These are phyloP conservation scores for Priocnemis perturbator DNA, from an alignment of 2,888 invertebrate genomes.

Conservation along the genomic window DNA sequence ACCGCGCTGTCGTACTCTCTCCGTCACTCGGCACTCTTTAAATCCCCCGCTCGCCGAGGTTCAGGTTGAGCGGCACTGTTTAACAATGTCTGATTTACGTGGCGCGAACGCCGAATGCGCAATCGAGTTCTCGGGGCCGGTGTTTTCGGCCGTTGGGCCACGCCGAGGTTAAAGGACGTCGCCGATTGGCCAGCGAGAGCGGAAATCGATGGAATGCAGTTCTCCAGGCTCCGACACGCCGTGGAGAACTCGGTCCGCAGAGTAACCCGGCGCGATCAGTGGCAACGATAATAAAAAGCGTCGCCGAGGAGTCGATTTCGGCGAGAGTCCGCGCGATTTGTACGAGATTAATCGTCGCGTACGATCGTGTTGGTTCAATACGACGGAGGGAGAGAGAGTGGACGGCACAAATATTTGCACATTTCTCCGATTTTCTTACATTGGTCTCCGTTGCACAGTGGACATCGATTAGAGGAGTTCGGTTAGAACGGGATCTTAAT, in stretches of 20 bases:
- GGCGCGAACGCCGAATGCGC: constrained; percentile 18
- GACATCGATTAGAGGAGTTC: no score
- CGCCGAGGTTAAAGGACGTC: constrained; percentile 40
- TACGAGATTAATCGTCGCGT: constrained; percentile 6
- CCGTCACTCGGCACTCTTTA: background rate
- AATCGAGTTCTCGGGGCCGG: constrained; percentile 1
- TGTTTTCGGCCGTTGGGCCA: constrained; percentile 31
- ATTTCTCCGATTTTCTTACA: no score
- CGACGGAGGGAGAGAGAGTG: background rate
- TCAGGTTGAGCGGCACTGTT: constrained; percentile 29
- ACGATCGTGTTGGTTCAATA: background rate
- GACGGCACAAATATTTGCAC: no score
- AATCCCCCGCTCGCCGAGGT: background rate
- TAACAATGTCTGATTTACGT: constrained; percentile 44
- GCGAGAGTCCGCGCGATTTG: background rate
- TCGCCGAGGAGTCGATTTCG: constrained; percentile 28
- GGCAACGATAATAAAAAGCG: constrained; percentile 57
- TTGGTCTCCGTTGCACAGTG: no score
- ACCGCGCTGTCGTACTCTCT: no score
- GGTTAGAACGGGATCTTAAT: no score
- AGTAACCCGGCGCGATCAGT: constrained; percentile 59
- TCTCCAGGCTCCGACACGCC: constrained; percentile 55
- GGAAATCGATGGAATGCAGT: constrained; percentile 66
- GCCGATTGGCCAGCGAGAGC: constrained; percentile 54
- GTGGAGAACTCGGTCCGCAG: constrained; percentile 1